phyloP scores from a whole-genome alignment of 2,888 invertebrate genomes.

The Seira sanloemensis region DNA sequence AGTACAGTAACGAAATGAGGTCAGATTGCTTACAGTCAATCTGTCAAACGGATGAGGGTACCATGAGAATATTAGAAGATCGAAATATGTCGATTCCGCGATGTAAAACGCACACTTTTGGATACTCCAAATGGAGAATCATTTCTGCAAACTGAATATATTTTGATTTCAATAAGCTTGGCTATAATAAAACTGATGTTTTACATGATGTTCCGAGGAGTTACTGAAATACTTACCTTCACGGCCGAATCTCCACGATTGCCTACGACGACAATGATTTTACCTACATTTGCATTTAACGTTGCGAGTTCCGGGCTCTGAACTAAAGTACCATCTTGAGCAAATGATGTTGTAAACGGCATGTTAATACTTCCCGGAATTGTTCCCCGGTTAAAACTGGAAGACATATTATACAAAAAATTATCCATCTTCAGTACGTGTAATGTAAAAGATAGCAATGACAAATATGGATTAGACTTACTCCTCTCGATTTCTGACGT shows the following conservation, averaged over 20 bases:
- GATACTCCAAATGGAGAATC: slow-evolving; percentile 86
- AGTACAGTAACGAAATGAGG: neutral
- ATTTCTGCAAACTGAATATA: slow-evolving; percentile 89
- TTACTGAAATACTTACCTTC: slow-evolving; percentile 75
- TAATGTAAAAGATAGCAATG: too few species aligned
- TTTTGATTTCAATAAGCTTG: too few species aligned
- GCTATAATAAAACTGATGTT: slow-evolving; percentile 63
- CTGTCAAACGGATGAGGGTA: slow-evolving; percentile 75
- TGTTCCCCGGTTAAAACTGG: slow-evolving; percentile 86
- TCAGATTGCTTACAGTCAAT: neutral
- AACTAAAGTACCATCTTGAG: slow-evolving; percentile 81
- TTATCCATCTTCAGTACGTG: too few species aligned
- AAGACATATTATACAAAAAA: too few species aligned
- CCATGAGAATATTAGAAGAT: slow-evolving; percentile 76
- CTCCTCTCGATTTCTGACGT: slow-evolving; percentile 83
- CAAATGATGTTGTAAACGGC: slow-evolving; percentile 87
- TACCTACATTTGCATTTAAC: slow-evolving; percentile 80
- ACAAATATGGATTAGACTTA: slow-evolving; percentile 76
- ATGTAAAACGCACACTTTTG: slow-evolving; percentile 89
- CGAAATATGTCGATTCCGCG: slow-evolving; percentile 89
- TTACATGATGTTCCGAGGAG: neutral
- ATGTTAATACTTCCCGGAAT: slow-evolving; percentile 91
- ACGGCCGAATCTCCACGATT: slow-evolving; percentile 84
- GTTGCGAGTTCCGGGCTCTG: slow-evolving; percentile 80
- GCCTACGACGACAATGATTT: slow-evolving; percentile 87